Conservation (phyloP, 2,797 vertebrate genomes). For the Characodon lateralis region DNA sequence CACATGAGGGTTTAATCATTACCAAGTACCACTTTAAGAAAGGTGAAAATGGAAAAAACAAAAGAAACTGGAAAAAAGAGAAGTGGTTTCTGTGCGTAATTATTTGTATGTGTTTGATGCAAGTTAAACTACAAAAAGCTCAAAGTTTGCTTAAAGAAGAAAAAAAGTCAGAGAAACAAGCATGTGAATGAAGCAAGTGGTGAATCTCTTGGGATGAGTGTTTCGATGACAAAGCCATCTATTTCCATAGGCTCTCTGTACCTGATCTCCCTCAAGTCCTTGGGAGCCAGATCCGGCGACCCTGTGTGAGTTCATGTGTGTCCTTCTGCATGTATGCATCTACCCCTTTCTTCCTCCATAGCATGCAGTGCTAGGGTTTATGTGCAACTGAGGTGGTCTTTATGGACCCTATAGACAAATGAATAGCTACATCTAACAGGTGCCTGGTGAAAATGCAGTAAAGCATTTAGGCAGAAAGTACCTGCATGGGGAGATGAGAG, state of each 20-base stretch:
- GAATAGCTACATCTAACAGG: slow-evolving; percentile 87
- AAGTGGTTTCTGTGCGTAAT: neutral
- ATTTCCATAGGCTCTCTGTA: slow-evolving; percentile 86
- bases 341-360: slow-evolving; percentile 71
- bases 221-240: slow-evolving; percentile 75
- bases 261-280: slow-evolving; percentile 90
- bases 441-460: slow-evolving; percentile 82
- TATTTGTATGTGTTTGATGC: slow-evolving; percentile 20
- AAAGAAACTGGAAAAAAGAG: slow-evolving; percentile 9
- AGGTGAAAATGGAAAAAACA: slow-evolving; percentile 3
- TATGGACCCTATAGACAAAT: slow-evolving; percentile 83
- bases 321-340: slow-evolving; percentile 85
- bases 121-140: slow-evolving; percentile 26
- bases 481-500: slow-evolving; percentile 25
- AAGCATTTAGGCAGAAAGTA: slow-evolving; percentile 44
- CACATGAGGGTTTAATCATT: neutral
- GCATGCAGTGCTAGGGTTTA: slow-evolving; percentile 85
- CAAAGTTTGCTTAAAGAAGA: slow-evolving; percentile 26
- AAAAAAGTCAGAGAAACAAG: slow-evolving; percentile 69
- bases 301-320: slow-evolving; percentile 72
- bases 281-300: slow-evolving; percentile 94
- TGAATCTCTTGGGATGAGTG: slow-evolving; percentile 52
- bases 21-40: neutral
- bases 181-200: no score
- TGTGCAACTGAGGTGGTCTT: slow-evolving; percentile 68